Evolutionary conservation across 2,888 invertebrate species (phyloP).

Genomic region (Drosophila prostipennis): DNA sequence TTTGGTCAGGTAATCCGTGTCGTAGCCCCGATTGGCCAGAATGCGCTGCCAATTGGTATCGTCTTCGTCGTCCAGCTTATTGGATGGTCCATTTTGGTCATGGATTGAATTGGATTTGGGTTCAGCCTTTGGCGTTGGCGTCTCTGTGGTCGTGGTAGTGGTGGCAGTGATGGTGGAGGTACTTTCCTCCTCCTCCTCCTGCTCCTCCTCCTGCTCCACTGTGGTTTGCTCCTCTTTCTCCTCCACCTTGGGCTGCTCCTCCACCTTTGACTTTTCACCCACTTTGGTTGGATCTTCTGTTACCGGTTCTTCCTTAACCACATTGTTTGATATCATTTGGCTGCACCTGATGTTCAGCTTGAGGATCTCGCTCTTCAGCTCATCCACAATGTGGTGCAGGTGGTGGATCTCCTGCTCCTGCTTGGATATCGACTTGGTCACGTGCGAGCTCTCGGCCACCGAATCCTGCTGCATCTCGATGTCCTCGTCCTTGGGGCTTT

Average conservation of each 20-base stretch:
- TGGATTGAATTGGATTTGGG: neutral
- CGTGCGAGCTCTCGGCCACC: neutral
- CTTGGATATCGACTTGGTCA: conserved; percentile 8
- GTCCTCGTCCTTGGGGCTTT: neutral
- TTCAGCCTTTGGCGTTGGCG: neutral
- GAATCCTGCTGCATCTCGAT: conserved; percentile 27
- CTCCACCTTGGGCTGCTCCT: neutral
- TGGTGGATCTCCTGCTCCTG: conserved; percentile 17
- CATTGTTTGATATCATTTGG: neutral
- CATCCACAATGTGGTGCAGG: conserved; percentile 10
- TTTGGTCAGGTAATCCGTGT: conserved; percentile 63
- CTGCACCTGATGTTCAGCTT: conserved; percentile 5
- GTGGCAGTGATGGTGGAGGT: conserved; percentile 6
- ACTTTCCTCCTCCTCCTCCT: conserved; percentile 2
- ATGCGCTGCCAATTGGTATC: conserved; percentile 60
- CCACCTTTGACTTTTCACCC: neutral
- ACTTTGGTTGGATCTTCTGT: no score
- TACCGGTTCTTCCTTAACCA: neutral
- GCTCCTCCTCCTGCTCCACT: conserved; percentile 4
- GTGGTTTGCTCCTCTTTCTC: neutral
- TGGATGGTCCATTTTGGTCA: neutral
- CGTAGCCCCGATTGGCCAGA: conserved; percentile 73
- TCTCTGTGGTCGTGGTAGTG: conserved; percentile 17
- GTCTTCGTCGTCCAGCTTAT: conserved; percentile 24
- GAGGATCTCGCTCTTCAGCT: conserved; percentile 11